These are phyloP conservation scores for Drosophila diplacantha DNA, from an alignment of 2,888 invertebrate genomes.

Conservation along the genomic window DNA sequence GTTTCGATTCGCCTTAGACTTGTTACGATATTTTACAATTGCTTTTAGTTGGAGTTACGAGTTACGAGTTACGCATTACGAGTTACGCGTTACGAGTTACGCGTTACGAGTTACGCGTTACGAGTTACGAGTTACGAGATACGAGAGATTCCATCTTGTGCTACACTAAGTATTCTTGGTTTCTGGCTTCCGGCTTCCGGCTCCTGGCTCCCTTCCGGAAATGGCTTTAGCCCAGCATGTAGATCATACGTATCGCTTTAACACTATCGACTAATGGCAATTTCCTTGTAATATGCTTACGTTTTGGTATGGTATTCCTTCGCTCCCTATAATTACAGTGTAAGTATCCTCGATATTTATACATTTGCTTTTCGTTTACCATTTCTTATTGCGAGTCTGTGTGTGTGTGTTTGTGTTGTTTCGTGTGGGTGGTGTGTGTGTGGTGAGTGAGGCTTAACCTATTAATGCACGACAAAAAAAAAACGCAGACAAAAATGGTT, in stretches of 20 bases:
- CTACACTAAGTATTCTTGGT: conserved; percentile 34
- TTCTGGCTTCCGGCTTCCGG: background rate
- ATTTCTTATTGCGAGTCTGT: conserved; percentile 26
- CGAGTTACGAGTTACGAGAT: conserved; percentile 28
- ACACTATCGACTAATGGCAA: conserved; percentile 73
- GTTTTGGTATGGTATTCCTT: conserved; percentile 43
- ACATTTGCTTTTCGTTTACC: conserved; percentile 43
- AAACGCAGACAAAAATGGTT: conserved; percentile 39
- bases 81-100: conserved; percentile 30
- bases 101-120: conserved; percentile 22
- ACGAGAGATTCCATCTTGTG: conserved; percentile 37
- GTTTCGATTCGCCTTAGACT: conserved; percentile 23
- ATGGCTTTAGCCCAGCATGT: conserved; percentile 16
- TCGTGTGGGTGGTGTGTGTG: conserved; percentile 8
- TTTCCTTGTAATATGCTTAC: conserved; percentile 61
- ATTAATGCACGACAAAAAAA: conserved; percentile 36
- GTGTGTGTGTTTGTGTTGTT: conserved; percentile 7
- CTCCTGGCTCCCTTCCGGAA: background rate
- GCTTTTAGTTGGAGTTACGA: conserved; percentile 56
- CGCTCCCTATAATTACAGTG: conserved; percentile 35
- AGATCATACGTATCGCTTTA: conserved; percentile 57
- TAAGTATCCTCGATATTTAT: conserved; percentile 39
- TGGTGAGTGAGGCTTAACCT: conserved; percentile 13
- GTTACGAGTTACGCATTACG: conserved; percentile 20
- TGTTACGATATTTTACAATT: conserved; percentile 62